A percentile compares a stretch with the other conserved stretches of the same genome.
Conservation (phyloP, 2,113 vertebrate genomes). For the Tringa solitaria region DNA sequence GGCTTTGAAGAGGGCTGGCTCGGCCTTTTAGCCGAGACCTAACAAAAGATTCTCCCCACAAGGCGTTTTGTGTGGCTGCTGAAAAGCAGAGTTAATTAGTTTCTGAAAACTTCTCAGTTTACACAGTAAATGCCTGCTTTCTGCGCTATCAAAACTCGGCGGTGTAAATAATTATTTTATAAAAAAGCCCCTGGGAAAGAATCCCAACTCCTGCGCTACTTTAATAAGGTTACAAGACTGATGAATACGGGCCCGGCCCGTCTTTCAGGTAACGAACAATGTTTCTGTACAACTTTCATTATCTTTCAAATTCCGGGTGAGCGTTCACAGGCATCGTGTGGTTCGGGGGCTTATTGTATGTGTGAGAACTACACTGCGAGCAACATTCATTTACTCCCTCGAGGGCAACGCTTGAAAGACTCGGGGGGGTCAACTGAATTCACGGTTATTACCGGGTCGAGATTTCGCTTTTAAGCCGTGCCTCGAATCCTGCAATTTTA, state of each 20-base stretch:
- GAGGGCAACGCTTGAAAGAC: constrained; percentile 25
- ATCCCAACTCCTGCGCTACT: constrained; percentile 37
- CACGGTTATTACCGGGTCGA: constrained; percentile 6
- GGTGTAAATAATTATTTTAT: constrained; percentile 63
- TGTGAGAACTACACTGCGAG: constrained; percentile 51
- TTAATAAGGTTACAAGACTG: constrained; percentile 47
- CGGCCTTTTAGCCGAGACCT: not conserved
- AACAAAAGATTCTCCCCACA: constrained; percentile 37
- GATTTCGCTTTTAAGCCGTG: not conserved
- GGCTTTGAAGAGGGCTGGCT: not conserved
- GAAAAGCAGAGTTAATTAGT: constrained; percentile 59
- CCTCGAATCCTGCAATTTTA: constrained; percentile 17
- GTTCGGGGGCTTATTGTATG: not conserved
- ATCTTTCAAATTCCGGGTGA: constrained; percentile 54
- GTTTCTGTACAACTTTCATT: constrained; percentile 61
- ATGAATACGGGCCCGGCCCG: constrained; percentile 38
- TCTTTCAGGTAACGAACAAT: constrained; percentile 61
- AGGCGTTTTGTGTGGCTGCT: not conserved
- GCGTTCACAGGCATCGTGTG: constrained; percentile 40
- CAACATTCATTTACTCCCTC: constrained; percentile 47
- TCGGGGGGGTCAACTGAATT: constrained; percentile 24
- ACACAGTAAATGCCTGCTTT: constrained; percentile 35
- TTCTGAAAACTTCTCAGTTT: constrained; percentile 55
- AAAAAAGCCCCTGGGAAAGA: constrained; percentile 62
- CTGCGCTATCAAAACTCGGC: not conserved